phyloP scores from a whole-genome alignment of 2,113 vertebrate genomes.

The Canis aureus region DNA sequence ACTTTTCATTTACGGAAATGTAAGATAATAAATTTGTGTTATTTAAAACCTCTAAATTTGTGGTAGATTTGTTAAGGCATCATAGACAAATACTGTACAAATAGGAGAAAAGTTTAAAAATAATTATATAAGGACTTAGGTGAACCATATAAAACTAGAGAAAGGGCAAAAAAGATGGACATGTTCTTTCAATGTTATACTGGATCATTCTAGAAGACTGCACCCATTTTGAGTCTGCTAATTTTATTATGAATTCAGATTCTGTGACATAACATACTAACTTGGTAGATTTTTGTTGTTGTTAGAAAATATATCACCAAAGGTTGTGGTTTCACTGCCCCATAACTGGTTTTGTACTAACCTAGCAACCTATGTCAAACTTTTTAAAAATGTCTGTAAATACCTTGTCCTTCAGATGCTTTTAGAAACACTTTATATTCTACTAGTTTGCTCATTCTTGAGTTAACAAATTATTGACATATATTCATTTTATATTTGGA shows the following conservation, averaged over 20 bases:
- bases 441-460: neutral
- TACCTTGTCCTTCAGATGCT: neutral
- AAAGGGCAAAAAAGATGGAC: neutral
- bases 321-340: neutral
- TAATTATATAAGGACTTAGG: neutral
- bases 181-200: neutral
- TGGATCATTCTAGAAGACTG: neutral
- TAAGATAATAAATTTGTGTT: neutral
- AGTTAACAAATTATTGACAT: neutral
- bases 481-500: constrained; percentile 5
- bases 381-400: neutral
- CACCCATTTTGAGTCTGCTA: neutral
- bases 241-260: constrained; percentile 3
- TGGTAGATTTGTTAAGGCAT: neutral
- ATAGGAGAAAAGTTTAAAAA: neutral
- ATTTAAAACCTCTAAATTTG: neutral
- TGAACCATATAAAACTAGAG: neutral
- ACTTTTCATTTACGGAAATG: neutral
- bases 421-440: constrained; percentile 1
- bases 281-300: neutral
- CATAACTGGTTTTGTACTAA: neutral
- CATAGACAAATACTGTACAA: neutral
- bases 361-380: neutral
- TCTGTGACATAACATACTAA: neutral
- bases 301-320: neutral